Percentiles rank a stretch among this genome's conserved stretches.
Conservation (phyloP, 2,888 invertebrate genomes). For the Baccha elongata region DNA sequence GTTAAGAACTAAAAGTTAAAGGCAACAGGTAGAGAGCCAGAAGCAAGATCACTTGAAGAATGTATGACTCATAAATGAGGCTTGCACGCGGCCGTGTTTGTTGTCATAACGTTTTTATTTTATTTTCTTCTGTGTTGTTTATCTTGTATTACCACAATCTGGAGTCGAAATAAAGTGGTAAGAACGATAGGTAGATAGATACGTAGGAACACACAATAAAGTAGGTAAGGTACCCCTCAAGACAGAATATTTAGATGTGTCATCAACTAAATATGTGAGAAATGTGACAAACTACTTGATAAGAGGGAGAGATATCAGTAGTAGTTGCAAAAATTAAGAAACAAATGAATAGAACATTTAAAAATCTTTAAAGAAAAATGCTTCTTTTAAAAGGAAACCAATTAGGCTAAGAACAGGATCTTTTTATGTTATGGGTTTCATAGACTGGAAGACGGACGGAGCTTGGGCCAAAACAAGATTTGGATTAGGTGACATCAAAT, state of each 20-base stretch:
- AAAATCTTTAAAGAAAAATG: too few species aligned
- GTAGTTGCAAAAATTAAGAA: too few species aligned
- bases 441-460: too few species aligned
- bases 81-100: slow-evolving; percentile 39
- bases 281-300: slow-evolving; percentile 17
- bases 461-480: too few species aligned
- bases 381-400: too few species aligned
- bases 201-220: background rate
- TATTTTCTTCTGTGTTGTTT: background rate
- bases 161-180: slow-evolving; percentile 20
- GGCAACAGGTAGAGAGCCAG: slow-evolving; percentile 3
- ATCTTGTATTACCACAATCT: background rate
- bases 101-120: background rate
- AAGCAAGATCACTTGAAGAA: slow-evolving; percentile 4
- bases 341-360: too few species aligned
- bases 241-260: slow-evolving; percentile 12
- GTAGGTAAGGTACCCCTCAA: background rate
- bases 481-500: too few species aligned
- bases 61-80: slow-evolving; percentile 50
- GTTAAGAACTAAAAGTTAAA: too few species aligned
- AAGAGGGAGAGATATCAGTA: too few species aligned
- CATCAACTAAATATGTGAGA: slow-evolving; percentile 24
- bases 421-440: too few species aligned
- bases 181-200: background rate
- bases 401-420: too few species aligned